Conservation (phyloP, 2,888 invertebrate species). For the Leptinotarsa rubiginosa region DNA sequence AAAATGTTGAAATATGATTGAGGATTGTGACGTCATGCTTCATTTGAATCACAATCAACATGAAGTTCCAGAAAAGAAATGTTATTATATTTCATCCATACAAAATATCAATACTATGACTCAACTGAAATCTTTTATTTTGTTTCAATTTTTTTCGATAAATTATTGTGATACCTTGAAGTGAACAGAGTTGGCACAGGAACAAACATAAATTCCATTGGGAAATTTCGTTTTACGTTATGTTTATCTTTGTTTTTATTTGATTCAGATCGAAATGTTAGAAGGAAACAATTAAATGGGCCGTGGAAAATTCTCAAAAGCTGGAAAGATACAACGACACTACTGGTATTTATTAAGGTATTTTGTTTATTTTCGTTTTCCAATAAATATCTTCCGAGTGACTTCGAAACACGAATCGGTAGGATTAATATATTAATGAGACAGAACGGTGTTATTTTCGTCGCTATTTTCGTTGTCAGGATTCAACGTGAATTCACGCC, state of each 20-base stretch:
- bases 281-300: slow-evolving; percentile 38
- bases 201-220: slow-evolving; percentile 46
- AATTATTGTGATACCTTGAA: slow-evolving; percentile 29
- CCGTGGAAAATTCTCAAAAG: slow-evolving; percentile 34
- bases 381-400: slow-evolving; percentile 45
- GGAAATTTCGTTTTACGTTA: slow-evolving; percentile 39
- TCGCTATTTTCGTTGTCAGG: slow-evolving; percentile 41
- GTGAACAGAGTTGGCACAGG: slow-evolving; percentile 47
- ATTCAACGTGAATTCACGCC: slow-evolving; percentile 39
- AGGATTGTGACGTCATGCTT: too few relatives aligned
- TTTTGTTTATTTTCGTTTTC: slow-evolving; percentile 54
- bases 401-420: slow-evolving; percentile 39
- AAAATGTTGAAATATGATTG: too few relatives aligned
- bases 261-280: slow-evolving; percentile 32
- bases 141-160: slow-evolving; percentile 24
- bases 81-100: neutral
- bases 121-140: slow-evolving; percentile 11
- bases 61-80: too few relatives aligned
- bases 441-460: slow-evolving; percentile 40
- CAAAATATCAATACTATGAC: neutral
- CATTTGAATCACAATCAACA: too few relatives aligned
- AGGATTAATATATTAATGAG: slow-evolving; percentile 45
- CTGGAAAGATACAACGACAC: slow-evolving; percentile 48
- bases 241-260: slow-evolving; percentile 35
- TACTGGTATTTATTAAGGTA: slow-evolving; percentile 52